Evolutionary conservation across 2,797 vertebrate species (phyloP), one percentile per base, ranked within the genome.

Genomic region (Octomys mimax): DNA sequence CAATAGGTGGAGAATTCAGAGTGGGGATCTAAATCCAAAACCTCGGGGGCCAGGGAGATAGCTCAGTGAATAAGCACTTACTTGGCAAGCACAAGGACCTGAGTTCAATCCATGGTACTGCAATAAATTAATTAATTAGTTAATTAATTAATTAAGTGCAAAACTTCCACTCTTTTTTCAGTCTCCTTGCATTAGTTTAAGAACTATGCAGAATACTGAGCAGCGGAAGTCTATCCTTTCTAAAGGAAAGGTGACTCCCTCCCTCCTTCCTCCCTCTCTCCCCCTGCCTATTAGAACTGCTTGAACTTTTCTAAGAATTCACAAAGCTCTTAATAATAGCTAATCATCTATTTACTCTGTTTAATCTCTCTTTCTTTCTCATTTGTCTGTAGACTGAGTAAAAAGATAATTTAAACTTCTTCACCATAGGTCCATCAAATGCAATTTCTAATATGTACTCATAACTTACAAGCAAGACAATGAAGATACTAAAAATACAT

Each of bases 381-480:
- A 0, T 77, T 88, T 89, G 52, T 78, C 6, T 89, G 52, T 49
- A 80, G 21, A 31, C 16, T 49, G 46, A 94, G 36, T 83, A 73
- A 33, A 89, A 62, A 62, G 80, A 54, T 84, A 80, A 84, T 87
- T 31, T n/a, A 81, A 81, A 26, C 22, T 86, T 92, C 28, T 91
- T 28, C 80, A 33, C 9, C 3, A 36, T 46, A 75, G 42, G 94
- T 28, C 28, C 31, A 66, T 52, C 87, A 87, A 82, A 86, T 18
- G 64, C 19, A 64, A 81, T 92, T 91, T 11, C 39, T 75, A 80
- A 46, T 70, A 91, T 21, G 4, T 75, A 36, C 49, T 81, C 36
- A 92, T 77, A 88, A 24, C 28, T 95, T 75, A 80, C 89, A 90
- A 42, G 18, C 21, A 81, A 94, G 61, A 73, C 1, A 73, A 86